Evolutionary conservation across 2,888 invertebrate genomes (phyloP), one percentile per base, ranked within the genome.

Genomic region (Eristalinus sepulchralis): DNA sequence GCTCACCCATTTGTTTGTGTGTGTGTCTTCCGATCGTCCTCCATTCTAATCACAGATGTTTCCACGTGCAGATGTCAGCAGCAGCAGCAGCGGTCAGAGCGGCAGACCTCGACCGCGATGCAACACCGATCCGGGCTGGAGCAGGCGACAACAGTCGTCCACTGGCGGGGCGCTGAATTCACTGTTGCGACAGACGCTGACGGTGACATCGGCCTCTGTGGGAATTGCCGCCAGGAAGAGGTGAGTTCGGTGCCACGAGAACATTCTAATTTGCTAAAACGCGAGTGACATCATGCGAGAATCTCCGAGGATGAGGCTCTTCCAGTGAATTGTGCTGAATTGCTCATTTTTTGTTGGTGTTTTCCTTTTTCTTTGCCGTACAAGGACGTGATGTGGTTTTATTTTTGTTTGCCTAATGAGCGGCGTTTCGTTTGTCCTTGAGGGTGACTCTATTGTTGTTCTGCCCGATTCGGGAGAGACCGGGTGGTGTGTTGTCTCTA

Each of bases 131-230:
- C 86, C 86, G 20, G 86, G 83, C 22, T 57, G 83, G 67, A 83
- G 72, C 36, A 55, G 62, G 8, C 60, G 47, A 9, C 47, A 47
- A 8, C 17, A 47, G 47, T 47, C 47, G 47, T 17, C 47, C 8
- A 17, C 17, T n/a, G 47, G 17, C n/a, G 47, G 86, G 33, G 86
- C 86, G 24, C 33, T 86, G 1, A 79, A 71, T 71, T 71, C 75
- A 2, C 22, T 86, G 17, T 4, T 86, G 62, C 75, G 66, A 0
- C 83, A 86, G 67, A 86, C 82, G 8, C 34, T 86, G 10, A 86
- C 73, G 22, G 83, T 86, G 47, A 86, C 86, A 71, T 83, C 86
- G 71, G 86, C 83, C 27, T 86, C 86, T 31, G 71, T 86, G 17
- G 86, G 86, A 36, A 83, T 86, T 63, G 36, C 47, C 0, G 57